phyloP scores from a whole-genome alignment of 2,797 vertebrate species.

The Cyprinella venusta region DNA sequence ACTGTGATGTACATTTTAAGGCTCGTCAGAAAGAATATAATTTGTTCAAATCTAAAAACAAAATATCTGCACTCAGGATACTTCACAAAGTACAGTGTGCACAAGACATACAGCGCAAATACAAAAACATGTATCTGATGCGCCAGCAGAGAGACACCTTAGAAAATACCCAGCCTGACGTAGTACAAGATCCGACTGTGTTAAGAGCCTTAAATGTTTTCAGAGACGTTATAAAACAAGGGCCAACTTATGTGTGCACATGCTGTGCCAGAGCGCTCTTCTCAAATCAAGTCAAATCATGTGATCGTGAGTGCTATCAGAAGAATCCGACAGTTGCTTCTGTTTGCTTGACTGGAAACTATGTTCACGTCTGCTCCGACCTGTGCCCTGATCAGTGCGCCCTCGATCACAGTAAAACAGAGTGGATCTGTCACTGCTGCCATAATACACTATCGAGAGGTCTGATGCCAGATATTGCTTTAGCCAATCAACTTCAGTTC shows the following conservation, averaged over 20 bases:
- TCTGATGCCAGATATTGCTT: background rate
- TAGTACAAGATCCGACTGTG: background rate
- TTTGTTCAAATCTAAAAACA: constrained; percentile 5
- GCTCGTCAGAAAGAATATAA: constrained; percentile 1
- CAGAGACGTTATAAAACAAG: too few species aligned
- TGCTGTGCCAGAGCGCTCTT: too few species aligned
- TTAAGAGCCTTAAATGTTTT: too few species aligned
- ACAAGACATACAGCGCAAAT: constrained; percentile 21
- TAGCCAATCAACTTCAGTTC: background rate
- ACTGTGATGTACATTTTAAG: constrained; percentile 4
- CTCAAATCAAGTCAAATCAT: too few species aligned
- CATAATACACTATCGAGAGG: background rate
- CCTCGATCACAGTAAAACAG: background rate
- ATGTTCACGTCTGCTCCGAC: constrained; percentile 24
- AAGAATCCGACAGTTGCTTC: background rate
- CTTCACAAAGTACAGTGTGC: constrained; percentile 21
- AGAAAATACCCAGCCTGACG: background rate
- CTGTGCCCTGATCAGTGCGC: background rate
- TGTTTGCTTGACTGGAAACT: constrained; percentile 33
- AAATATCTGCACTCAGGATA: background rate
- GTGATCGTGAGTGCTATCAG: too few species aligned
- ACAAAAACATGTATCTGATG: background rate
- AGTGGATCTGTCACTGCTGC: constrained; percentile 26
- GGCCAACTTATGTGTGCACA: too few species aligned
- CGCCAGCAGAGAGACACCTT: background rate